Evolutionary conservation across 2,113 vertebrate genomes (phyloP), one percentile per base, ranked within the genome.

Genomic region (Dermatemys mawii): DNA sequence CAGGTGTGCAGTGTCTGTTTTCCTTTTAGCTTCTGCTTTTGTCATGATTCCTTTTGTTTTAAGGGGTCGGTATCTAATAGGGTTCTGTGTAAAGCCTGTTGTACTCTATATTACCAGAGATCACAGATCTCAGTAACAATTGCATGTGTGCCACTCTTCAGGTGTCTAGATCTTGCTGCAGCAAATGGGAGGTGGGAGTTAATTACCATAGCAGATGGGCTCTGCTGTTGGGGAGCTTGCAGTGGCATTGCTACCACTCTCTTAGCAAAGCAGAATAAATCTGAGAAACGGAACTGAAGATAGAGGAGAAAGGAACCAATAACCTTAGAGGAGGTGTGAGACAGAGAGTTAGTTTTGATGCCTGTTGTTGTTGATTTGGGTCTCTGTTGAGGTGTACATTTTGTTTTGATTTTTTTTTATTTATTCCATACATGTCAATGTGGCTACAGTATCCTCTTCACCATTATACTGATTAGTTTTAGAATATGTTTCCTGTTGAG

Each of bases 321-420:
- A 79, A 79, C 89, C 80, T 13, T 87, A 88, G 86, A 92, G 96
- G 97, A 95, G 96, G 91, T 94, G 96, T 96, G 94, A 96, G 87
- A 81, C 92, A 95, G 96, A 96, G 96, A 97, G 96, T 67, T 95
- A 70, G 87, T 96, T 96, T 92, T 90, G 96, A 89, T 89, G 91
- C 83, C 88, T 96, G 90, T 90, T 83, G 73, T 3, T 11, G 91
- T 48, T 90, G 78, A 82, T 32, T 93, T 93, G 94, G 93, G 76
- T 93, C 53, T 57, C 91, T 96, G 90, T 93, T 86, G 96, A 87
- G 90, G 80, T 55, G 95, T 93, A 86, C 92, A 81, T 55, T 94
- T 96, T 94, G 96, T 89, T 93, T 67, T 94, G 76, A 86, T 91
- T 94, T 95, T 94, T 95, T 96, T 95, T 87, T 93, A 76, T 94